phyloP scores from a whole-genome alignment of 1,140 invertebrate genomes.

The Lepidostoma basale region DNA sequence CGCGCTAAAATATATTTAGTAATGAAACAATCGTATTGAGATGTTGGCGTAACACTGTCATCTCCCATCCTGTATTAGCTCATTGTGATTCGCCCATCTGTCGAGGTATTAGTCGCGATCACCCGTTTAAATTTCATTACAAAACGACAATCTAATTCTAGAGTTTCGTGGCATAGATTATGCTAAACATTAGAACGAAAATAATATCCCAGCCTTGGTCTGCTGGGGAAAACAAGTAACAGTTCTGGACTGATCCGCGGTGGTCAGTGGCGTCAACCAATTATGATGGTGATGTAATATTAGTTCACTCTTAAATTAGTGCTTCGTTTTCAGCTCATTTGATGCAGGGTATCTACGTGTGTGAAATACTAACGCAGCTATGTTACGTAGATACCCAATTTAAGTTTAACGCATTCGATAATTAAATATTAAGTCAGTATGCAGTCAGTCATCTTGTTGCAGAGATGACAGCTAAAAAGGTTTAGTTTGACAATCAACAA shows the following conservation, averaged over 20 bases:
- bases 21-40: background rate
- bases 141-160: constrained; percentile 18
- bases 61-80: background rate
- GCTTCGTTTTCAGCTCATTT: no score
- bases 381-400: no score
- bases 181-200: constrained; percentile 15
- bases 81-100: background rate
- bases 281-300: background rate
- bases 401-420: no score
- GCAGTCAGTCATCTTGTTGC: no score
- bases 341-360: no score
- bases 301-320: background rate
- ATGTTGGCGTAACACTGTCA: background rate
- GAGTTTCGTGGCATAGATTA: constrained; percentile 27
- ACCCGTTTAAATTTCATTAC: constrained; percentile 19
- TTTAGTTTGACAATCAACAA: no score
- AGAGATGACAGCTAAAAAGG: no score
- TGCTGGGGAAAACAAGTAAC: background rate
- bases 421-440: no score
- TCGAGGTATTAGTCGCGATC: background rate
- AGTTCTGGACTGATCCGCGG: background rate
- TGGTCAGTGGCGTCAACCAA: background rate
- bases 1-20: background rate
- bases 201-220: constrained; percentile 10
- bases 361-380: no score